Conservation (phyloP, 2,888 invertebrate species). For the Agriopis aurantiaria region DNA sequence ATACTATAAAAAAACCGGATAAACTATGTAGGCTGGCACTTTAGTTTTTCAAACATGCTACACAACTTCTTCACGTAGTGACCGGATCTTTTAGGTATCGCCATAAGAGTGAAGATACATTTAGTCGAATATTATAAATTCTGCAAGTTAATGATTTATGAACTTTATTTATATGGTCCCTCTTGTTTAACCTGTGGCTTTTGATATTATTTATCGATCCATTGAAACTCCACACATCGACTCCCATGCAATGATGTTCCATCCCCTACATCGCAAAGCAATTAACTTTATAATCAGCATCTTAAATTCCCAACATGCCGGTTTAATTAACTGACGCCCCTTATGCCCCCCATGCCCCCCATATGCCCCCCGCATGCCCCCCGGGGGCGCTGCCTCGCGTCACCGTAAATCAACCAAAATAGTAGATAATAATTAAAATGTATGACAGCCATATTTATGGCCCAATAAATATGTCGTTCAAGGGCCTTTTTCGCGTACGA, state of each 20-base stretch:
- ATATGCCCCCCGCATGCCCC: constrained; percentile 28
- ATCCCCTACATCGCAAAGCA: constrained; percentile 46
- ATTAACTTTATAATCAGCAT: constrained; percentile 60
- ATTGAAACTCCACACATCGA: constrained; percentile 15
- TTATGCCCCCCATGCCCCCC: constrained; percentile 36
- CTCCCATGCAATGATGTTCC: neutral
- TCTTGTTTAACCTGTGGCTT: neutral
- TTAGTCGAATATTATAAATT: neutral
- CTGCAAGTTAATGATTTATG: neutral
- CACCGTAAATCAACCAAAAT: constrained; percentile 61
- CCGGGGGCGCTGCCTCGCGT: constrained; percentile 40
- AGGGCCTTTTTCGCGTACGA: constrained; percentile 50
- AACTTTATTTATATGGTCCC: neutral
- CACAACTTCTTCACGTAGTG: too few species aligned
- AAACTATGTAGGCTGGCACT: too few species aligned
- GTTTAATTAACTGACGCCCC: constrained; percentile 59
- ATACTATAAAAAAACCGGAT: too few species aligned
- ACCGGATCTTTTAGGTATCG: too few species aligned
- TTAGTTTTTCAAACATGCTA: too few species aligned
- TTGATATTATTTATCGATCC: constrained; percentile 6
- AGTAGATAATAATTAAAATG: constrained; percentile 74
- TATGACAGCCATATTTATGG: constrained; percentile 74
- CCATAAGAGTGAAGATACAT: too few species aligned
- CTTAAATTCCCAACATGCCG: constrained; percentile 58
- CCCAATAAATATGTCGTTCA: constrained; percentile 72